Base-by-base conservation (phyloP, 2,797 vertebrate genomes). In the Lagocephalus sceleratus region DNA sequence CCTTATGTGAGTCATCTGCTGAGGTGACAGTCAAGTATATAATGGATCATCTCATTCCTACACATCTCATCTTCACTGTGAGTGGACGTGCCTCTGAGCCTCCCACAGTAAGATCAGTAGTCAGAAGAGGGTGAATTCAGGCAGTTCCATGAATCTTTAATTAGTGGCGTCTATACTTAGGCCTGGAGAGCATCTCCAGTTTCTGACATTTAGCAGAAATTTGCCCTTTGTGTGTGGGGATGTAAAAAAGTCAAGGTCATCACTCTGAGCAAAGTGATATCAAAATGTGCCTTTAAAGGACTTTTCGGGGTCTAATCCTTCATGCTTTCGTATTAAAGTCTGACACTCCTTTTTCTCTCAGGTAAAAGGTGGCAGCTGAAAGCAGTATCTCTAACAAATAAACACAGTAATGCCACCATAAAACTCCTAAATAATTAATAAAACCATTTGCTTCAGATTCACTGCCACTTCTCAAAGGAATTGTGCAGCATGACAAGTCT, bases 191-290 rank as follows among this genome's bases (percentile, higher is more conserved):
- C 80, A 23, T 88, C 88, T 92, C 89, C 61, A 80, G 80, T 92
- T 90, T 87, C 88, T 77, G 83, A 90, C 81, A 89, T 88, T 89
- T 87, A 90, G 89, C 90, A 85, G 85, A 88, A 90, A 90, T 86
- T 60, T 84, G 73, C 63, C 85, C 85, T 89, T 85, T 84, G 63
- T 73, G 66, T 26, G 0, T 49, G 54, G 29, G 49, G 57, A 78
- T 65, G 78, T 75, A 53, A 71, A 76, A 52, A 54, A 72, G 63
- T 51, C 85, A 89, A 89, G 81, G 87, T 88, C 83, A 84, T 52
- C 41, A 40, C 26, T 75, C 47, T 61, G 71, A 80, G 59, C 58
- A 64, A 40, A 56, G 41, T 1, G 12, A 61, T 74, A 82, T 74
- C 63, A 69, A 76, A 78, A 79, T 75, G 50, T 58, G 59, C 38